Evolutionary conservation across 2,888 invertebrate species (phyloP), one percentile per base, ranked within the genome.

Genomic region (Liopterus haemorrhoidalis): DNA sequence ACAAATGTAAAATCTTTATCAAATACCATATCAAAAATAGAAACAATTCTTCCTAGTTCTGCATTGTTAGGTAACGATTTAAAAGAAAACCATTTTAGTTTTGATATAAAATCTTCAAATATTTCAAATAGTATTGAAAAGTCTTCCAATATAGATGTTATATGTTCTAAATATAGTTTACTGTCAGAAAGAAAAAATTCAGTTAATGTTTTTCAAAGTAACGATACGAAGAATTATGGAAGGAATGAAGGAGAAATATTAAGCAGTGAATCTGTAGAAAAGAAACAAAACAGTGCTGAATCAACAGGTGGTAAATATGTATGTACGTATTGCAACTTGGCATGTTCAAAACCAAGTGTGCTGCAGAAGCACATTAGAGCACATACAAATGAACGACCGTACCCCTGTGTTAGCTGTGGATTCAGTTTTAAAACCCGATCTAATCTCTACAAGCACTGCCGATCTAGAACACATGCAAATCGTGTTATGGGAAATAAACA

Each of bases 391-490:
- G 92, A 93, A 70, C 76, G 92, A 58, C 92, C 92, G 46, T 93
- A 83, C 71, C 92, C 92, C 19, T 93, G 92, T 70, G 73, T 78
- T 59, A 82, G 85, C 54, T 93, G 92, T 68, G 89, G 89, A 54
- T 88, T 92, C 70, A 86, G 90, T 58, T 93, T 93, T 71, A 93
- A 93, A 70, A 93, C 93, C 15, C 88, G 89, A 67, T 91, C 91
- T 58, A 93, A 93, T 69, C 75, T 92, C 54, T 92, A 90, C 66
- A 93, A 93, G 68, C 92, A 92, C 69, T 81, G 85, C 66, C 72
- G 79, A 62, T 74, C 65, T 32, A 55, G 68, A 44, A 66, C 68
- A 2, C 69, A 69, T 52, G 68, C 68, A 8, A 69, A 69, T 54
- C 51, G 67, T 36, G 64, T 68, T 15, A 62, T 68, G 63, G 69